These are phyloP conservation scores for Megalops atlanticus DNA, from an alignment of 2,113 vertebrate species.

Conservation along the genomic window DNA sequence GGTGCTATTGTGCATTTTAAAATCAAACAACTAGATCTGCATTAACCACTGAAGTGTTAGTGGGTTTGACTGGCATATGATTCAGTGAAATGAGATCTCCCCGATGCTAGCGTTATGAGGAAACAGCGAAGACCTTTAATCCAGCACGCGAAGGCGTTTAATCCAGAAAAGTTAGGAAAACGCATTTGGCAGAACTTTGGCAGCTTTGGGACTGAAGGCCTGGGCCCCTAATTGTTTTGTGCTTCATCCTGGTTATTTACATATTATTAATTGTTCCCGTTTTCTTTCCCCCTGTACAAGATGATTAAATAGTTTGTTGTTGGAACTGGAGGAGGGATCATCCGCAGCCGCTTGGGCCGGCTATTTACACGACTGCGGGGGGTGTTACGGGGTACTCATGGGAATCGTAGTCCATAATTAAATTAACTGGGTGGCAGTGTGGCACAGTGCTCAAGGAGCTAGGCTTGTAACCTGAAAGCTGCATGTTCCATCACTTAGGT, in stretches of 20 bases:
- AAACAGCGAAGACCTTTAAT: neutral
- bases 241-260: conserved; percentile 28
- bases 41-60: conserved; percentile 1
- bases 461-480: neutral
- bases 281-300: conserved; percentile 22
- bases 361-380: neutral
- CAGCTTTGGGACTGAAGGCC: conserved; percentile 18
- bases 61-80: neutral
- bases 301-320: conserved; percentile 26
- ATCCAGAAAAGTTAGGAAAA: conserved; percentile 17
- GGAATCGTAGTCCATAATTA: neutral
- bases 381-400: neutral
- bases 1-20: neutral
- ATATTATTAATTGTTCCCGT: conserved; percentile 29
- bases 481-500: neutral
- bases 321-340: conserved; percentile 17
- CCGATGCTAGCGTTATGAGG: neutral
- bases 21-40: neutral
- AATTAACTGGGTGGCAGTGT: too few relatives aligned
- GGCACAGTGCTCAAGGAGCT: too few relatives aligned
- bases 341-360: conserved; percentile 1
- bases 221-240: conserved; percentile 27
- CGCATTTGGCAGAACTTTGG: conserved; percentile 16
- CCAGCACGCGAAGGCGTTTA: neutral
- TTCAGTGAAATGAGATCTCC: neutral